These are phyloP conservation scores for Sorex fumeus DNA, from an alignment of 2,113 vertebrate genomes.

Conservation along the genomic window DNA sequence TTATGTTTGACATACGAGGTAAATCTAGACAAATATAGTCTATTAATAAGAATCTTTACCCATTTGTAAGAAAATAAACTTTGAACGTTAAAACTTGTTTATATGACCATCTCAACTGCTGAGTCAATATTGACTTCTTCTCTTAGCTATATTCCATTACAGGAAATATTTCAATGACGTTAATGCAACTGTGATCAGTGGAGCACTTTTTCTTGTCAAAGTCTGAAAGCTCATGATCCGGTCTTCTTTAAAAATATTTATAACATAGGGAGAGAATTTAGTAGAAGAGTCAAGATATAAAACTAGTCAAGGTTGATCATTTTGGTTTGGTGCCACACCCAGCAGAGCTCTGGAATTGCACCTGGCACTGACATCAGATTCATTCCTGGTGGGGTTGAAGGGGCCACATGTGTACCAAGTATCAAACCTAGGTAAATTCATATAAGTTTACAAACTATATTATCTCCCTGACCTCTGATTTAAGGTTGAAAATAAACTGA, in stretches of 20 bases:
- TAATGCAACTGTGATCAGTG: background rate
- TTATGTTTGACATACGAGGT: conserved; percentile 7
- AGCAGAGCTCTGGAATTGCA: too few species aligned
- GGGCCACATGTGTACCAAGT: too few species aligned
- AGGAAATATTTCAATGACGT: background rate
- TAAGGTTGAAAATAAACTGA: background rate
- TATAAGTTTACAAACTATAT: too few species aligned
- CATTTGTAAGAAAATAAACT: background rate
- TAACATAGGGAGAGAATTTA: conserved; percentile 4
- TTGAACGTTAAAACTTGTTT: background rate
- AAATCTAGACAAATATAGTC: background rate
- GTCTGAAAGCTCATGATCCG: background rate
- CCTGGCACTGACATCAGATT: too few species aligned
- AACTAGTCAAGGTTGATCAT: conserved; percentile 10
- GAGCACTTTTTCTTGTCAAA: conserved; percentile 37
- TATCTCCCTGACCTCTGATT: too few species aligned
- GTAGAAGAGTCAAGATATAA: conserved; percentile 55
- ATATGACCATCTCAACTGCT: background rate
- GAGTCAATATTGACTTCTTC: background rate
- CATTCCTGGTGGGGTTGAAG: too few species aligned
- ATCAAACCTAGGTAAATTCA: too few species aligned
- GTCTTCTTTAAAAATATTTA: conserved; percentile 2
- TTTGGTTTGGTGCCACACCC: too few species aligned
- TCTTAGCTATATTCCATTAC: background rate
- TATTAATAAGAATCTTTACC: background rate